Conservation (phyloP, 2,797 vertebrate species). For the Pseudopleuronectes americanus region DNA sequence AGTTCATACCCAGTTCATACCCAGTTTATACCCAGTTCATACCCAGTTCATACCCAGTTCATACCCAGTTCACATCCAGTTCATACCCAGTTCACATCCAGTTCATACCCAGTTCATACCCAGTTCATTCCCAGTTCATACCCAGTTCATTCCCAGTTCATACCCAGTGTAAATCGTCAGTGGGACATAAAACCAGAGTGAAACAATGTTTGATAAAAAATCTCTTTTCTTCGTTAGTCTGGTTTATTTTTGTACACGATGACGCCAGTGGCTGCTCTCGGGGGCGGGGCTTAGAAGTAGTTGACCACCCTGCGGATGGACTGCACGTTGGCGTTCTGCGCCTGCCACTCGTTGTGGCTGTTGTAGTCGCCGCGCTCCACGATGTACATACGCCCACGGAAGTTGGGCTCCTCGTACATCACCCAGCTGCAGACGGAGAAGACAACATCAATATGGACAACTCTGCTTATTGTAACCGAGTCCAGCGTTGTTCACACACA, state of each 20-base stretch:
- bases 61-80: too few relatives aligned
- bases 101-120: too few relatives aligned
- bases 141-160: too few relatives aligned
- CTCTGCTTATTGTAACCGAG: too few relatives aligned
- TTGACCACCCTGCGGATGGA: slow-evolving; percentile 91
- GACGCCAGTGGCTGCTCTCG: background rate
- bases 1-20: too few relatives aligned
- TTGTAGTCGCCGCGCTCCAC: slow-evolving; percentile 91
- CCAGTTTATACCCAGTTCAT: too few relatives aligned
- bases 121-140: too few relatives aligned
- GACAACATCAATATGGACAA: too few relatives aligned
- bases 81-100: too few relatives aligned
- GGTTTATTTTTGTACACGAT: slow-evolving; percentile 78
- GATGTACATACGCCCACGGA: slow-evolving; percentile 92
- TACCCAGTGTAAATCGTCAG: too few relatives aligned
- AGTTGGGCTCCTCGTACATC: slow-evolving; percentile 94
- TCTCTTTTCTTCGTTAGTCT: slow-evolving; percentile 28
- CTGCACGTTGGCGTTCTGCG: slow-evolving; percentile 89
- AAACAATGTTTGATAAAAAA: slow-evolving; percentile 74
- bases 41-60: too few relatives aligned
- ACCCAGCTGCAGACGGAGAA: slow-evolving; percentile 85
- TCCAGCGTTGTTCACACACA: too few relatives aligned
- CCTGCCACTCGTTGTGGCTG: slow-evolving; percentile 89
- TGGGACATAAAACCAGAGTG: background rate
- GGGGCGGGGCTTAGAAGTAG: slow-evolving; percentile 85